A percentile compares a stretch with the other conserved stretches of the same genome.
Conservation (phyloP, 2,113 vertebrate genomes). For the Semnornis frantzii region DNA sequence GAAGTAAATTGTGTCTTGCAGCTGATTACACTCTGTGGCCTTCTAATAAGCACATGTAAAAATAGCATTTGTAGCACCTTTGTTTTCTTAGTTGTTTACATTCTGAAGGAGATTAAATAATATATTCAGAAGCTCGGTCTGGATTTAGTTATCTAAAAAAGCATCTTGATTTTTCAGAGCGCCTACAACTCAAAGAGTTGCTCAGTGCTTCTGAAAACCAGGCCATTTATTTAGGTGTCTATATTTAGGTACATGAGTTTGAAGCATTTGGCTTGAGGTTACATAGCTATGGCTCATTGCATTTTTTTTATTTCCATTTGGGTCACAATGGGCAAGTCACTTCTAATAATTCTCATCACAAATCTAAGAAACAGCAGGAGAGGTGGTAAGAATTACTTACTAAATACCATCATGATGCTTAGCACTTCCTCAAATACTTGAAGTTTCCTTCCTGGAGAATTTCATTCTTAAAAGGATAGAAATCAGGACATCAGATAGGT, state of each 20-base stretch:
- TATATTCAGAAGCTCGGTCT: background rate
- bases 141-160: background rate
- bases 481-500: background rate
- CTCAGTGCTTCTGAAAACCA: slow-evolving; percentile 40
- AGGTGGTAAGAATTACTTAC: background rate
- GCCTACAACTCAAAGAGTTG: slow-evolving; percentile 6
- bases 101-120: slow-evolving; percentile 10
- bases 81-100: slow-evolving; percentile 8
- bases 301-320: slow-evolving; percentile 62
- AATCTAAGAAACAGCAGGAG: background rate
- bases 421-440: background rate
- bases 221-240: slow-evolving; percentile 67
- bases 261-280: slow-evolving; percentile 57
- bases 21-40: background rate
- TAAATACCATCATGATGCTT: background rate
- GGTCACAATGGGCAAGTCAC: slow-evolving; percentile 51
- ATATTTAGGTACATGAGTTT: slow-evolving; percentile 65
- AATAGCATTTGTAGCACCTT: background rate
- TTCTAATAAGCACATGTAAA: slow-evolving; percentile 12
- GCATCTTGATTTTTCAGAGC: slow-evolving; percentile 48
- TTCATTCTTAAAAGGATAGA: background rate
- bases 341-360: slow-evolving; percentile 34
- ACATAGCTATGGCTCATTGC: slow-evolving; percentile 45
- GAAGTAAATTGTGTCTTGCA: background rate
- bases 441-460: background rate